A percentile compares a stretch with the other conserved stretches of the same genome.
These are phyloP conservation scores for Andrena dorsata DNA, from an alignment of 2,888 invertebrate genomes.

Conservation along the genomic window DNA sequence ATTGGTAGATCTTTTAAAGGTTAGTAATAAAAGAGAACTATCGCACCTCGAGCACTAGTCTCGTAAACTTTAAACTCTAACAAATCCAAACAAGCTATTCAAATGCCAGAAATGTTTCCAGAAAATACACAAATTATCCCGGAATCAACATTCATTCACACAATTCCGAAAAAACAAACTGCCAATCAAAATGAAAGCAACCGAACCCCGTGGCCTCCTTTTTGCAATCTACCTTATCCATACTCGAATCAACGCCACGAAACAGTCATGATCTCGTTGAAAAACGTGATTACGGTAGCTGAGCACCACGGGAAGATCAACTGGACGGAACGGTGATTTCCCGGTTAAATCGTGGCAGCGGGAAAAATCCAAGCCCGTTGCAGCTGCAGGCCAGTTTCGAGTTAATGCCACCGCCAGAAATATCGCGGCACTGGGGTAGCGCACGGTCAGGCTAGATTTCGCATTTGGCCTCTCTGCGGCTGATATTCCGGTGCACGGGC, in stretches of 20 bases:
- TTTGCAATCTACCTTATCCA: neutral
- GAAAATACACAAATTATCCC: too few relatives aligned
- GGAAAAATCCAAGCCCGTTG: conserved; percentile 9
- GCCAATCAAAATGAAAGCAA: too few relatives aligned
- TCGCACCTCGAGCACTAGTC: too few relatives aligned
- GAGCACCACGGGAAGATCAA: conserved; percentile 28
- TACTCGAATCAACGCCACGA: neutral
- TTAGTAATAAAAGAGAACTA: too few relatives aligned
- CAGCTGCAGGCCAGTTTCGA: neutral
- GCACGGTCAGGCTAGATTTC: neutral
- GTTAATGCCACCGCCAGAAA: neutral
- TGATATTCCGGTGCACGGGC: neutral
- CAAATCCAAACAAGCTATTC: too few relatives aligned
- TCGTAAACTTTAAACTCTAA: too few relatives aligned
- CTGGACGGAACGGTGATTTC: neutral
- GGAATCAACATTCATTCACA: too few relatives aligned
- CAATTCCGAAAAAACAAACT: too few relatives aligned
- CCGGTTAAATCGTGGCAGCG: conserved; percentile 1
- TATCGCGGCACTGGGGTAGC: neutral
- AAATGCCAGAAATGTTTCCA: too few relatives aligned
- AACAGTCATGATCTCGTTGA: neutral
- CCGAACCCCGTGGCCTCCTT: neutral
- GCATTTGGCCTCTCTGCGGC: conserved; percentile 5
- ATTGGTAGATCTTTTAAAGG: too few relatives aligned
- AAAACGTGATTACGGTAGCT: conserved; percentile 20